These are phyloP conservation scores for Cheilosia impressa DNA, from an alignment of 2,888 invertebrate genomes.

Conservation along the genomic window DNA sequence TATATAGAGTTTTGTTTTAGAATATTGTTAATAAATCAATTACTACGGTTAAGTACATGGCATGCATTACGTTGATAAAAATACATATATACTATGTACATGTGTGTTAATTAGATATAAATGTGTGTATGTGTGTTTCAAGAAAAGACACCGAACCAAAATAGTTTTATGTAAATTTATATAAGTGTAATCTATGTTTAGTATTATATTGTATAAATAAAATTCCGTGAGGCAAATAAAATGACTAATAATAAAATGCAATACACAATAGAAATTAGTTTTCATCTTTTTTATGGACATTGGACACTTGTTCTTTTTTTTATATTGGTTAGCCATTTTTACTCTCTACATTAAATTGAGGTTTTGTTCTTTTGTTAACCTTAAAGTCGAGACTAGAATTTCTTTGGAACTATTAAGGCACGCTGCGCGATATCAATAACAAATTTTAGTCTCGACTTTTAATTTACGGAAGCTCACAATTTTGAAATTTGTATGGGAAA, in stretches of 20 bases:
- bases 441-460: too few species aligned
- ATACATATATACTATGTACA: constrained; percentile 56
- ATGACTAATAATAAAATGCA: constrained; percentile 74
- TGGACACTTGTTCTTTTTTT: too few species aligned
- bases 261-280: constrained; percentile 41
- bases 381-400: too few species aligned
- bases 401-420: too few species aligned
- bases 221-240: constrained; percentile 70
- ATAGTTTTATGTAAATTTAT: constrained; percentile 75
- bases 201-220: constrained; percentile 49
- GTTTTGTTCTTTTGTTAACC: too few species aligned
- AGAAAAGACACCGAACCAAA: constrained; percentile 74
- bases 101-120: constrained; percentile 62
- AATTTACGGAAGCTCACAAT: too few species aligned
- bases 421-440: too few species aligned
- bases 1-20: constrained; percentile 41
- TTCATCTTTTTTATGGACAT: too few species aligned
- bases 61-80: constrained; percentile 41
- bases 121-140: constrained; percentile 65
- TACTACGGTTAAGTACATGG: constrained; percentile 59
- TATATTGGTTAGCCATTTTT: too few species aligned
- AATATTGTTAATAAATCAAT: constrained; percentile 68
- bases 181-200: constrained; percentile 69
- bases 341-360: too few species aligned
- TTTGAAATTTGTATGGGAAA: too few species aligned